Base-by-base conservation (phyloP, 2,888 invertebrate genomes). In the Sphaerophoria rueppellii region DNA sequence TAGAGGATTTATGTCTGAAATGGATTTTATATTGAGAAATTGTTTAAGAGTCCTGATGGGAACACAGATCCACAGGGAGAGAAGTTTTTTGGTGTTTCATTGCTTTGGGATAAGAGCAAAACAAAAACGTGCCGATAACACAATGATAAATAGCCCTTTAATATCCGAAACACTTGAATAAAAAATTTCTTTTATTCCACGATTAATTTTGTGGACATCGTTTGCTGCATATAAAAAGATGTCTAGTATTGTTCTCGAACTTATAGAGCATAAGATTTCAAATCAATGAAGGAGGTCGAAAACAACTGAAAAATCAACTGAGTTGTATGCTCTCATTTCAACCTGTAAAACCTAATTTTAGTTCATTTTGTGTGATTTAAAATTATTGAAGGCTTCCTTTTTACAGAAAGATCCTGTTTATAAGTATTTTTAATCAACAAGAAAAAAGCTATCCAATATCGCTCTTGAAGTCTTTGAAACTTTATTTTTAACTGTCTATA, bases 21-120 rank as follows among this genome's bases (percentile, higher is more conserved):
- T 76, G 75, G 80, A 75, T 80, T 75, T 75, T 67, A 60, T 61
- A 71, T 72, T 75, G 55, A 74, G 48, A 60, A 32, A 50, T 60
- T 71, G 14, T 60, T 67, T 54, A 40, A 75, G 69, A 46, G 60
- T 60, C 43, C 43, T 55, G 24, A 61, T 35, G 9, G 43, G 46
- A 9, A 43, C 9, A 40, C 48, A 14, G 48, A 14, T 14, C 11
- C 5, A 11, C 9, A 37, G 12, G 5, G 9, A 14, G 35, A 50
- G 37, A 50, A 35, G 1, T 65, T 65, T 50, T 65, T 37, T 67
- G 12, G 1, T 37, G 35, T 37, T 37, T 50, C 35, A 0, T 35
- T 50, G 24, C 24, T 24, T 24, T 52, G 34, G 12, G 40, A 40
- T 24, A 65, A 52, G 40, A 67, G n/a, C 4, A 40, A 67, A 32